Evolutionary conservation across 2,797 vertebrate genomes (phyloP).

Genomic region (Melanotaenia nigrans): DNA sequence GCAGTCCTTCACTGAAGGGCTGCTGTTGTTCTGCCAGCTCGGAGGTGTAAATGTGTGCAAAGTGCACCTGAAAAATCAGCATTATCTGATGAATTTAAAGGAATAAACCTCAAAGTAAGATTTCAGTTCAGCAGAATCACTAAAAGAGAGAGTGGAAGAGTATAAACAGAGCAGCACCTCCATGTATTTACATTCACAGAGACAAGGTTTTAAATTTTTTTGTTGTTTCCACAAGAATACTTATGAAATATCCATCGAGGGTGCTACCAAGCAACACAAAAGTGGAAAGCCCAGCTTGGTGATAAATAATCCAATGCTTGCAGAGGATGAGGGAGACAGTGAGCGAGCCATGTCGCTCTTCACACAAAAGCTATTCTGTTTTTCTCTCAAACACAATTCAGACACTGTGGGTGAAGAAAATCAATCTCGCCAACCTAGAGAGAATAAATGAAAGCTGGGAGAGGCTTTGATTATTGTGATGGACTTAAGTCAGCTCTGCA

Average conservation of each 20-base stretch:
- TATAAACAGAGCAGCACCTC: not conserved
- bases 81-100: not conserved
- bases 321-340: slow-evolving; percentile 42
- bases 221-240: slow-evolving; percentile 49
- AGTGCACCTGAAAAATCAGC: slow-evolving; percentile 15
- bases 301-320: slow-evolving; percentile 69
- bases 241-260: slow-evolving; percentile 47
- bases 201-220: slow-evolving; percentile 20
- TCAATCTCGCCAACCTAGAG: slow-evolving; percentile 63
- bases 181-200: slow-evolving; percentile 11
- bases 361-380: slow-evolving; percentile 69
- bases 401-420: slow-evolving; percentile 69
- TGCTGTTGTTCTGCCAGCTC: slow-evolving; percentile 14
- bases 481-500: slow-evolving; percentile 59
- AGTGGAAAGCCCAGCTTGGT: slow-evolving; percentile 27
- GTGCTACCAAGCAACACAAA: slow-evolving; percentile 48
- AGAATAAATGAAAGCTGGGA: slow-evolving; percentile 60
- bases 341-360: slow-evolving; percentile 55
- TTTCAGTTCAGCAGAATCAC: slow-evolving; percentile 16
- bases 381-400: slow-evolving; percentile 60
- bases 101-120: not conserved
- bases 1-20: slow-evolving; percentile 21
- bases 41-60: slow-evolving; percentile 19
- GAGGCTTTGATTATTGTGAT: slow-evolving; percentile 69
- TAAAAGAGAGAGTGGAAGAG: not conserved